Evolutionary conservation across 1,140 invertebrate genomes (phyloP).

Genomic region (Mamestra configurata): DNA sequence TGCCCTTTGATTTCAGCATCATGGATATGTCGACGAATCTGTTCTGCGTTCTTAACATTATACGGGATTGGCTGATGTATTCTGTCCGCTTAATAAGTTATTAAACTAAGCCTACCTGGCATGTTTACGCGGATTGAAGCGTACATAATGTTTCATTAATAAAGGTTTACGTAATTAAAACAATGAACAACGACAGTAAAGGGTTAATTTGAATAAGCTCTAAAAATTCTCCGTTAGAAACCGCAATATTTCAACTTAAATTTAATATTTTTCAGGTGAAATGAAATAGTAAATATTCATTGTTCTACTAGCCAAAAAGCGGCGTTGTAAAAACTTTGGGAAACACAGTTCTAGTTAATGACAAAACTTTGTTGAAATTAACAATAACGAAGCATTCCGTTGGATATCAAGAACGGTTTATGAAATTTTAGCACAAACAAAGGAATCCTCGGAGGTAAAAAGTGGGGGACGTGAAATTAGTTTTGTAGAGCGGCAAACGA

Average conservation of each 20-base stretch:
- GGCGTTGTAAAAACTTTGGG: background rate
- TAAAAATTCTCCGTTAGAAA: background rate
- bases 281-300: background rate
- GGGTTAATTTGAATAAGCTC: background rate
- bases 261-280: background rate
- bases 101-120: background rate
- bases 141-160: background rate
- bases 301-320: background rate
- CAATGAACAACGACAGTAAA: background rate
- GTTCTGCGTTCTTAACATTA: background rate
- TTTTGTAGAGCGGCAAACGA: slow-evolving; percentile 13
- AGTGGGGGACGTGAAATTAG: slow-evolving; percentile 16
- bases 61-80: background rate
- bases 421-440: slow-evolving; percentile 14
- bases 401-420: slow-evolving; percentile 1
- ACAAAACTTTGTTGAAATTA: slow-evolving; percentile 32
- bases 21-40: background rate
- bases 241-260: background rate
- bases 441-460: slow-evolving; percentile 13
- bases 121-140: background rate
- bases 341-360: slow-evolving; percentile 19
- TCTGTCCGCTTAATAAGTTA: slow-evolving; percentile 8
- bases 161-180: slow-evolving; percentile 2
- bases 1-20: slow-evolving; percentile 1
- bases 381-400: slow-evolving; percentile 19